Base-by-base conservation (phyloP, 2,113 vertebrate species). In the Centrocercus urophasianus region DNA sequence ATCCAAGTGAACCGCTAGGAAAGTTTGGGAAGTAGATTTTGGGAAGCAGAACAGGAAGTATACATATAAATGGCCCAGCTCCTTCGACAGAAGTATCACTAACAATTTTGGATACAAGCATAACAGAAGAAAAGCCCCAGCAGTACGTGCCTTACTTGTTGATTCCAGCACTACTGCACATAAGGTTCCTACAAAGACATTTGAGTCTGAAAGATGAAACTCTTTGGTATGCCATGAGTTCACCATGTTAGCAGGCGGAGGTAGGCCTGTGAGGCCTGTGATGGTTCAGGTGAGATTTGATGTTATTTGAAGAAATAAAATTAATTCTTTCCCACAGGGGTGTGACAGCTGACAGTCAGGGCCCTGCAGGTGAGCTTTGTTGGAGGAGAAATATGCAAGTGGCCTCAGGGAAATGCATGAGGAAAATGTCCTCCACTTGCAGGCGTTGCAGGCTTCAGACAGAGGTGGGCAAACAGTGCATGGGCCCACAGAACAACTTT, bases 161-260 rank as follows among this genome's bases (percentile, higher is more conserved):
- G 50, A 13, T 32, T 73, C 14, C 36, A 47, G 10, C 48, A 47
- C 18, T 4, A 56, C 7, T 11, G 7, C 13, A 24, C 3, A 18
- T 42, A 42, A 50, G 19, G 24, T 6, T 84, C 78, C 56, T 63
- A n/a, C 27, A 36, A 50, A 83, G 27, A 15, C 24, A 21, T 1
- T 1, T 4, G n/a, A 59, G 18, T 15, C 42, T 81, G 69, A 59
- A 67, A 75, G 36, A 36, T 10, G 20, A 54, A 38, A 7, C 32
- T 60, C 34, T 80, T 73, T 8, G 24, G 11, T 16, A 4, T 7
- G 60, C 47, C 5, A 16, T 12, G 3, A 34, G 12, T 0, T 22
- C 42, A 15, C 12, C 2, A 0, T 2, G 57, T 0, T 0, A 57
- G 71, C 57, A 66, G 11, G 3, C 24, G 61, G 38, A 76, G 12